Evolutionary conservation across 2,113 vertebrate genomes (phyloP).

Genomic region (Plestiodon gilberti): DNA sequence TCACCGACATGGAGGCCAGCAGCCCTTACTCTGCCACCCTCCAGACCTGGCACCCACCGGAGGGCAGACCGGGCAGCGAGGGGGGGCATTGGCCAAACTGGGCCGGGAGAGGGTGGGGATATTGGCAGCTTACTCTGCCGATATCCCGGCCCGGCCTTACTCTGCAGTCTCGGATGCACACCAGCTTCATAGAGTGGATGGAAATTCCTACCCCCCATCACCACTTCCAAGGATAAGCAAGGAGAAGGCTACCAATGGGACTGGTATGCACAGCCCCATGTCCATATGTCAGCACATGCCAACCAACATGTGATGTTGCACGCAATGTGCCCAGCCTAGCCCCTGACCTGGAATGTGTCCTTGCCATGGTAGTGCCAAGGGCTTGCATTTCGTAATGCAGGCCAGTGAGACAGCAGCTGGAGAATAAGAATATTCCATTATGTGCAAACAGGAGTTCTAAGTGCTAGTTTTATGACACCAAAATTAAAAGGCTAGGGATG

Average conservation of each 20-base stretch:
- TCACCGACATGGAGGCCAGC: too few relatives aligned
- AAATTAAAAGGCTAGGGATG: conserved; percentile 1
- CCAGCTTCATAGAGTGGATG: too few relatives aligned
- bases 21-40: too few relatives aligned
- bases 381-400: background rate
- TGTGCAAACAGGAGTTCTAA: background rate
- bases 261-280: background rate
- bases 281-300: background rate
- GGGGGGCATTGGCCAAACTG: too few relatives aligned
- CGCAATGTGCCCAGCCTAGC: background rate
- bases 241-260: background rate
- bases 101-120: too few relatives aligned
- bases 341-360: too few relatives aligned
- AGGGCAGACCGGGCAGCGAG: too few relatives aligned
- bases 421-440: background rate
- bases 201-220: background rate
- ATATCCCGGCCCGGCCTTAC: too few relatives aligned
- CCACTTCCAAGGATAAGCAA: background rate
- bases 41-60: too few relatives aligned
- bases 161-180: too few relatives aligned
- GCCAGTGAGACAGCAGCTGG: background rate
- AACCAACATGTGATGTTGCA: background rate
- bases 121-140: too few relatives aligned
- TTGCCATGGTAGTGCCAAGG: background rate
- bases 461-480: background rate